Evolutionary conservation across 92 coral and sea anemone species (phyloP).

Genomic region (Siderastrea radians): DNA sequence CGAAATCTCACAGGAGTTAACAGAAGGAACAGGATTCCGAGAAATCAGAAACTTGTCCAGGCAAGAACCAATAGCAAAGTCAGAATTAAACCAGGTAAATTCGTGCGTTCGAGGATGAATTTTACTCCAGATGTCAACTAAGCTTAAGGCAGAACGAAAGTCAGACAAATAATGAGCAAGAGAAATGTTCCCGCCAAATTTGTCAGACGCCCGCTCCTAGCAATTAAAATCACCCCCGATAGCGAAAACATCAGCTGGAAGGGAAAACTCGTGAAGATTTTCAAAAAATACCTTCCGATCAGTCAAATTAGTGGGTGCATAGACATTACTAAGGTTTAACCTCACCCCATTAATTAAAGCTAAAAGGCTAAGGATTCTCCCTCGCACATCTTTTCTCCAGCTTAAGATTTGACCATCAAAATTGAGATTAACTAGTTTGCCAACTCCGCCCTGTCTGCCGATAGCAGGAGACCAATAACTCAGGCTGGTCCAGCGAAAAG

Average conservation of each 20-base stretch:
- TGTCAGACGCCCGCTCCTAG: constrained; percentile 13
- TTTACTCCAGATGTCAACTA: constrained; percentile 49
- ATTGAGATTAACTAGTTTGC: background rate
- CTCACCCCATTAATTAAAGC: background rate
- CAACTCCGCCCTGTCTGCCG: constrained; percentile 37
- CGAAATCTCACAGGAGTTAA: background rate
- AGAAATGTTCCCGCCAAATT: constrained; percentile 27
- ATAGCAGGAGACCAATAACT: constrained; percentile 48
- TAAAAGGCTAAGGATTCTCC: background rate
- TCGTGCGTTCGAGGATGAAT: background rate
- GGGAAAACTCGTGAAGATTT: constrained; percentile 8
- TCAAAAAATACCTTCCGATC: constrained; percentile 41
- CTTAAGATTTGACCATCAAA: background rate
- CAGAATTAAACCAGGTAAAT: background rate
- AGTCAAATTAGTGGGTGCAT: constrained; percentile 42
- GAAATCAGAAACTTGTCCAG: background rate
- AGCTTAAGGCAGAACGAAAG: too few relatives aligned
- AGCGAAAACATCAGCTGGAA: background rate
- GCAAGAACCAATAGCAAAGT: background rate
- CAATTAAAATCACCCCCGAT: constrained; percentile 63
- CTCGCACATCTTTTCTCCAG: constrained; percentile 12
- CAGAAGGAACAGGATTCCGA: background rate
- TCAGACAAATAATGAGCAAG: background rate
- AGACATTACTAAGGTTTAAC: constrained; percentile 28
- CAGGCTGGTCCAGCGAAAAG: constrained; percentile 9